Evolutionary conservation across 2,113 vertebrate species (phyloP).

Genomic region (Ptilorrhoa leucosticta): DNA sequence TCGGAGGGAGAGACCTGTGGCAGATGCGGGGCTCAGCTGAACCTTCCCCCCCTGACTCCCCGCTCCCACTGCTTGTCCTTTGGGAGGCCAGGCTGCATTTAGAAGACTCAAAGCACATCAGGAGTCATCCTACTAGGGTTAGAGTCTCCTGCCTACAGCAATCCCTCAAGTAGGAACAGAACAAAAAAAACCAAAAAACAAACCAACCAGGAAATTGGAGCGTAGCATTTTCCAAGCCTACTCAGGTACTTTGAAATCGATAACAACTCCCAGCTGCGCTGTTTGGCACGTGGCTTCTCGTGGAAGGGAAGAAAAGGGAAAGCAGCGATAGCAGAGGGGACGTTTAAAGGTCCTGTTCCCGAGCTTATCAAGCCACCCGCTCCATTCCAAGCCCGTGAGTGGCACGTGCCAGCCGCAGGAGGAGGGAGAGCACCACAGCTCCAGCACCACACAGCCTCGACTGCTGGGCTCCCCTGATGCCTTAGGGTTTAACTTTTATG

Average conservation of each 20-base stretch:
- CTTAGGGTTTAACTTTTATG: too few relatives aligned
- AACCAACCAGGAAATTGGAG: accelerated
- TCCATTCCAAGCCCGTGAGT: accelerated
- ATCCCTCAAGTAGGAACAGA: not conserved
- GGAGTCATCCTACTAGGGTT: not conserved
- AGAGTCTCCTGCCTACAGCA: not conserved
- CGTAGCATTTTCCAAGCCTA: not conserved
- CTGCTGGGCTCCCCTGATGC: accelerated
- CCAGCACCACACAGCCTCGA: not conserved
- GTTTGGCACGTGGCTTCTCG: not conserved
- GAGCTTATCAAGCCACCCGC: not conserved
- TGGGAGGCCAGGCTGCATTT: not conserved
- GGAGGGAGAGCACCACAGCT: not conserved
- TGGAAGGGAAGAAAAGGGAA: not conserved
- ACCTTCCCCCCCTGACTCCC: not conserved
- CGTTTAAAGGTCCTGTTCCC: not conserved
- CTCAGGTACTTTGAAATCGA: not conserved
- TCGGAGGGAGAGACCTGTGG: not conserved
- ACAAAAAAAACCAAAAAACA: not conserved
- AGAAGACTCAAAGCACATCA: not conserved
- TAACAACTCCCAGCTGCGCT: not conserved
- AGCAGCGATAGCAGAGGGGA: not conserved
- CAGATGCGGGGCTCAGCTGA: not conserved
- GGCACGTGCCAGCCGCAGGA: accelerated
- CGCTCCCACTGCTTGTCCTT: not conserved